A percentile compares a stretch with the other conserved stretches of the same genome.
Evolutionary conservation across 1,140 invertebrate species (phyloP).

Genomic region (Hirudo medicinalis): DNA sequence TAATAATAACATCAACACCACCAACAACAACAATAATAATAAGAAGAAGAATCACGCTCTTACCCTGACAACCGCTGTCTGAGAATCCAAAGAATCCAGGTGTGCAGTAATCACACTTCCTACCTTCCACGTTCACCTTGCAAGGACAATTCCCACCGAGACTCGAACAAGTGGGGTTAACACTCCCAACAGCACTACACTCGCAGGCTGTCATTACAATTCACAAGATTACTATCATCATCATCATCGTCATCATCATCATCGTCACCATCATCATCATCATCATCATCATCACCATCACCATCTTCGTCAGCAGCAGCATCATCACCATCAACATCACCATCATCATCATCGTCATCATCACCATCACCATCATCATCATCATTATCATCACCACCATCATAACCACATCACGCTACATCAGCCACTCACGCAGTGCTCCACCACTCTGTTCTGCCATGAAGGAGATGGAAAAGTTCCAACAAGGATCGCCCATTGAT

Average conservation of each 20-base stretch:
- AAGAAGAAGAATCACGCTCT: not conserved
- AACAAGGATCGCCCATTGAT: not conserved
- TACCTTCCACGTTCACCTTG: conserved; percentile 83
- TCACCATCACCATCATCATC: not conserved
- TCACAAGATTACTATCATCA: not conserved
- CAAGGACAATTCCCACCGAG: conserved; percentile 85
- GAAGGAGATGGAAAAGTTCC: not conserved
- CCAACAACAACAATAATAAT: not conserved
- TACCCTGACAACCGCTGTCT: conserved; percentile 70
- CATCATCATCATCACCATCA: too few relatives aligned
- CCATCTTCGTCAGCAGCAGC: not conserved
- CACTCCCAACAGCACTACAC: conserved; percentile 82
- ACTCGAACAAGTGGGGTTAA: conserved; percentile 65
- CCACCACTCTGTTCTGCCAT: conserved; percentile 10
- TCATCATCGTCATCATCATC: not conserved
- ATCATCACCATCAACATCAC: not conserved
- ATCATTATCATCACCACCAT: not conserved
- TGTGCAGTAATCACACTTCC: conserved; percentile 80
- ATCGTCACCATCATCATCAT: not conserved
- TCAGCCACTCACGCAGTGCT: conserved; percentile 8
- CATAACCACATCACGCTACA: not conserved
- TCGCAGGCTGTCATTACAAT: conserved; percentile 52
- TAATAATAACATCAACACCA: not conserved
- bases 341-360: not conserved
- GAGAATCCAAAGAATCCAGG: conserved; percentile 90